Evolutionary conservation across 2,113 vertebrate species (phyloP), one percentile per base, ranked within the genome.

Genomic region (Siphamia tubifer): DNA sequence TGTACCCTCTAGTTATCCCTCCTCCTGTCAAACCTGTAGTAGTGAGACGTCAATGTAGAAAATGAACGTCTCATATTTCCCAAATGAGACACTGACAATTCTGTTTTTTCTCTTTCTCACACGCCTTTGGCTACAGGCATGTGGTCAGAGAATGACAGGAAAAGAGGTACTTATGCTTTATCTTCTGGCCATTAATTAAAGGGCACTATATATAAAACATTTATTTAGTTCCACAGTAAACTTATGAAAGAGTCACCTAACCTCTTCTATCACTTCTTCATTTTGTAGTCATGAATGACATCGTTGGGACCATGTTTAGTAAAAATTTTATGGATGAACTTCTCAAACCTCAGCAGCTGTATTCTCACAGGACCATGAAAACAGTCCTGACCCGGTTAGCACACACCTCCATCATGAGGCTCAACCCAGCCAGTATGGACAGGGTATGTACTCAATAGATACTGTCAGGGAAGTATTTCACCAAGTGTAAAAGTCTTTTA

Each of bases 361-460:
- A 95, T 16, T 95, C 96, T 42, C 96, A 96, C 86, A 93, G 94
- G 62, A 94, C 96, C 0, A 76, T 98, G 74, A 93, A 94, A 38
- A 95, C 94, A 0, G 87, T 99, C 40, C 94, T 96, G 0, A 94
- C 96, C 52, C 95, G 96, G 2, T 79, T 99, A 11, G 96, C 96
- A 1, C 96, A 99, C 1, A 53, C 94, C 17, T 98, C 96, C 17
- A 97, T 99, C 67, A 96, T 98, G 95, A 94, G 94, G 31, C 90
- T 99, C 21, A 97, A 96, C 87, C 92, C 92, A 8, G 94, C 94
- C 57, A 99, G 96, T 90, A 98, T 98, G 96, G 96, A 98, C 68
- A 94, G 94, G 94, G 97, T 98, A 83, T 61, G 64, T 47, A 15
- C 30, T 2, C 15, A 0, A 20, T n/a, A 16, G 2, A 15, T 4